phyloP scores from a whole-genome alignment of 2,113 vertebrate genomes.

The Prinia subflava region DNA sequence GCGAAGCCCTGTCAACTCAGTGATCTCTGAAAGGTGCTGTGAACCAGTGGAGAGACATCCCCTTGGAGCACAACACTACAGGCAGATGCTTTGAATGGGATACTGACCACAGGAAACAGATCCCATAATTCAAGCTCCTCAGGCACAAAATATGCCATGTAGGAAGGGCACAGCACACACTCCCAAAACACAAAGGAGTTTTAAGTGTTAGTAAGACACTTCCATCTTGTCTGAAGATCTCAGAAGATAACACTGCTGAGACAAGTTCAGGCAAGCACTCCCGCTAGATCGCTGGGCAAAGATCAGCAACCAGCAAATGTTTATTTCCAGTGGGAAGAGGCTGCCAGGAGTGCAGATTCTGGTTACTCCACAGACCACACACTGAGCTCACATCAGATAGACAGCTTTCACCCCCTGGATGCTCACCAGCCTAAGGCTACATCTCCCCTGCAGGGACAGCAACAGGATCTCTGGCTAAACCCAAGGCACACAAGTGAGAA shows the following conservation, averaged over 20 bases:
- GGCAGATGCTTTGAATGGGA: background rate
- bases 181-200: background rate
- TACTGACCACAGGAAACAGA: background rate
- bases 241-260: background rate
- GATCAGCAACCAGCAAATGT: background rate
- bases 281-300: accelerated
- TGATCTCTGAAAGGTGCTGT: background rate
- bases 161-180: accelerated
- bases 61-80: background rate
- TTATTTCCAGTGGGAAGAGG: background rate
- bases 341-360: background rate
- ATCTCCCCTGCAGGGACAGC: background rate
- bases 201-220: background rate
- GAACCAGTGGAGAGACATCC: background rate
- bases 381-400: background rate
- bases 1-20: background rate
- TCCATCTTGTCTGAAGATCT: background rate
- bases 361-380: background rate
- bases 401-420: background rate
- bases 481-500: accelerated
- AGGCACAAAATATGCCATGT: accelerated
- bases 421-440: background rate
- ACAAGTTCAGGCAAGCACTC: background rate
- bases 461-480: background rate
- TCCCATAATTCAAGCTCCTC: accelerated